Conservation (phyloP, 2,797 vertebrate species). For the Coccyzus lansbergi region DNA sequence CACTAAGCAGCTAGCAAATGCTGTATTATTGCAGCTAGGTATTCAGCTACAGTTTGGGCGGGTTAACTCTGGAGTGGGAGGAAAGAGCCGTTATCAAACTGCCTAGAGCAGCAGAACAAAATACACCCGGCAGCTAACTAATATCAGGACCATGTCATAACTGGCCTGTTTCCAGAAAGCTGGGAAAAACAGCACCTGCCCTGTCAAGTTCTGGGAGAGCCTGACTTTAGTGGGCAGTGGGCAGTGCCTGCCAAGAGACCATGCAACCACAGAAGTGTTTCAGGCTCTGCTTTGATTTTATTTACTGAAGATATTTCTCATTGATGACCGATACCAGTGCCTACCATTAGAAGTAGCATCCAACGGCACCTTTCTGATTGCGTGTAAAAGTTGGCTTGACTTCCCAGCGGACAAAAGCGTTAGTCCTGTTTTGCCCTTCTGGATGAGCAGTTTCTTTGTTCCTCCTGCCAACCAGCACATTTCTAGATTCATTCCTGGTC, state of each 20-base stretch:
- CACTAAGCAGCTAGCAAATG: not conserved
- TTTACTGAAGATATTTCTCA: not conserved
- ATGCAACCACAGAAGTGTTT: not conserved
- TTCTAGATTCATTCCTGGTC: conserved; percentile 22
- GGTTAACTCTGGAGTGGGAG: not conserved
- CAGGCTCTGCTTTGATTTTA: not conserved
- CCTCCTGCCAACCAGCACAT: conserved; percentile 23
- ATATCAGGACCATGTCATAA: not conserved
- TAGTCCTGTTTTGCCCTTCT: conserved; percentile 20
- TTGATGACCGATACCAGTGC: not conserved
- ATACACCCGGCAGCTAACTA: not conserved
- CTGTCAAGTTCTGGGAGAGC: not conserved
- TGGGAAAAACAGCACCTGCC: conserved; percentile 31
- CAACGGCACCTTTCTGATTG: not conserved
- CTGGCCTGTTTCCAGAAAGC: not conserved
- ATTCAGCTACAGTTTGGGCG: not conserved
- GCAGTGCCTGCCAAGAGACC: not conserved
- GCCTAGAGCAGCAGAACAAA: conserved; percentile 26
- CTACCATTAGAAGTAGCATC: not conserved
- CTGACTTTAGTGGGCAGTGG: not conserved
- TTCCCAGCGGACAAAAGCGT: not conserved
- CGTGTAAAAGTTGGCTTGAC: not conserved
- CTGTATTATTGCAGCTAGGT: not conserved
- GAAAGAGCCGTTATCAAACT: not conserved
- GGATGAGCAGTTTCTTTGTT: conserved; percentile 55